A percentile compares a stretch with the other conserved stretches of the same genome.
Evolutionary conservation across 1,140 invertebrate species (phyloP).

Genomic region (Choristoneura fumiferana): DNA sequence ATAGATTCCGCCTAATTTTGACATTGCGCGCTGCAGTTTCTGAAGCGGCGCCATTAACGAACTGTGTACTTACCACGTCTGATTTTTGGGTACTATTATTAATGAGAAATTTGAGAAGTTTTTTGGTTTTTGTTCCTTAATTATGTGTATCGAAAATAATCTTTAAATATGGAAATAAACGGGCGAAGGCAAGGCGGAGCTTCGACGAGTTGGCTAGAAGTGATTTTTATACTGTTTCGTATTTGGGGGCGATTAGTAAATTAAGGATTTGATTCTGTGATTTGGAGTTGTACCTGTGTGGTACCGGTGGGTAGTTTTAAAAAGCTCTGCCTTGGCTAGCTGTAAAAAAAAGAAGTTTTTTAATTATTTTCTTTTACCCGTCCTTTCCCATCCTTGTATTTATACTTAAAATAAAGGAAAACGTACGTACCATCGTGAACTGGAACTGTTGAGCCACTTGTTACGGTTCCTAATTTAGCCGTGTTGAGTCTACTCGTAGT

Average conservation of each 20-base stretch:
- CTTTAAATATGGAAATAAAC: slow-evolving; percentile 74
- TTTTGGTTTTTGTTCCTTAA: slow-evolving; percentile 80
- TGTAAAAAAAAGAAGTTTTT: slow-evolving; percentile 49
- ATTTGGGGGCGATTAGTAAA: slow-evolving; percentile 49
- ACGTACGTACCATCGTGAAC: too few relatives aligned
- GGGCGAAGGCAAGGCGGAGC: slow-evolving; percentile 50
- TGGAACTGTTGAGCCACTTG: too few relatives aligned
- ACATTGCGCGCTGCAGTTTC: slow-evolving; percentile 68
- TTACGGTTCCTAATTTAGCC: too few relatives aligned
- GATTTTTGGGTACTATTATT: slow-evolving; percentile 68
- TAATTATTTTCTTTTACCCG: slow-evolving; percentile 34
- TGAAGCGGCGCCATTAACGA: slow-evolving; percentile 63
- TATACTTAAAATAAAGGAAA: too few relatives aligned
- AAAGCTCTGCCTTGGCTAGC: slow-evolving; percentile 56
- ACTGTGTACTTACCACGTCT: slow-evolving; percentile 67
- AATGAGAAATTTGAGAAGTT: slow-evolving; percentile 53
- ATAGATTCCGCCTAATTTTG: slow-evolving; percentile 76
- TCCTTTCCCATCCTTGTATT: slow-evolving; percentile 21
- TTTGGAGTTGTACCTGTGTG: slow-evolving; percentile 64
- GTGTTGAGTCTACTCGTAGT: too few relatives aligned
- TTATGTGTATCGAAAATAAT: slow-evolving; percentile 76
- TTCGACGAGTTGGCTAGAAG: slow-evolving; percentile 57
- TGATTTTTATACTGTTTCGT: slow-evolving; percentile 71
- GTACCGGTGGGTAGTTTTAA: slow-evolving; percentile 54
- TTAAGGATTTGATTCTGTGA: slow-evolving; percentile 70